Evolutionary conservation across 2,113 vertebrate genomes (phyloP).

Genomic region (Morphnarchus princeps): DNA sequence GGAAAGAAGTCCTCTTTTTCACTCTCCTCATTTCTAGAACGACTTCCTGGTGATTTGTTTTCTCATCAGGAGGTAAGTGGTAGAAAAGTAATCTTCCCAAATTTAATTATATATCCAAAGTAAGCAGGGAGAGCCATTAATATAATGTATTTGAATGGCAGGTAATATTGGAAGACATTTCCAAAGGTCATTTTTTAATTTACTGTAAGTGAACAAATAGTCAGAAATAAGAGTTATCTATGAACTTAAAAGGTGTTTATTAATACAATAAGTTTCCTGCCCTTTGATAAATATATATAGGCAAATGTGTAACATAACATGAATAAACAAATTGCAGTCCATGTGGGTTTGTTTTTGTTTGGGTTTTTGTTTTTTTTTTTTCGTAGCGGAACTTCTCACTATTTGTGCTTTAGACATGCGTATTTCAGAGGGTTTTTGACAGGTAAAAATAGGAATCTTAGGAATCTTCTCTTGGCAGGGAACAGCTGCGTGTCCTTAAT

Average conservation of each 20-base stretch:
- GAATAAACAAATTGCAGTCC: not conserved
- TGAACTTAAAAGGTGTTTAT: not conserved
- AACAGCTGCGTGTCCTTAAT: not conserved
- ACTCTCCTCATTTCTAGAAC: slow-evolving; percentile 93
- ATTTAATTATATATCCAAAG: not conserved
- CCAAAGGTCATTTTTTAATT: not conserved
- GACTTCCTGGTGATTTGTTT: slow-evolving; percentile 95
- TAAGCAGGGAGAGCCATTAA: not conserved
- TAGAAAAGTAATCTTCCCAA: not conserved
- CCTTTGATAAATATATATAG: not conserved
- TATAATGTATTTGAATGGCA: not conserved
- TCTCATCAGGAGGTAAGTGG: slow-evolving; percentile 91
- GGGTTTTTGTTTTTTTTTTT: not conserved
- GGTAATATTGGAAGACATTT: not conserved
- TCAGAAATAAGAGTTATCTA: not conserved
- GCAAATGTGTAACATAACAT: not conserved
- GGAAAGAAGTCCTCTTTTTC: slow-evolving; percentile 93
- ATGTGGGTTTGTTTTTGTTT: not conserved
- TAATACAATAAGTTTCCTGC: not conserved
- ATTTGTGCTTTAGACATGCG: not conserved
- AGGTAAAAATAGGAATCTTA: not conserved
- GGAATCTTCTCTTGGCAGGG: not conserved
- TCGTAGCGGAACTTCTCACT: not conserved
- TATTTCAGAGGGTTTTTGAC: not conserved
- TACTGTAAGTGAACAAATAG: not conserved